Evolutionary conservation across 2,888 invertebrate genomes (phyloP).

Genomic region (Girardia tigrina): DNA sequence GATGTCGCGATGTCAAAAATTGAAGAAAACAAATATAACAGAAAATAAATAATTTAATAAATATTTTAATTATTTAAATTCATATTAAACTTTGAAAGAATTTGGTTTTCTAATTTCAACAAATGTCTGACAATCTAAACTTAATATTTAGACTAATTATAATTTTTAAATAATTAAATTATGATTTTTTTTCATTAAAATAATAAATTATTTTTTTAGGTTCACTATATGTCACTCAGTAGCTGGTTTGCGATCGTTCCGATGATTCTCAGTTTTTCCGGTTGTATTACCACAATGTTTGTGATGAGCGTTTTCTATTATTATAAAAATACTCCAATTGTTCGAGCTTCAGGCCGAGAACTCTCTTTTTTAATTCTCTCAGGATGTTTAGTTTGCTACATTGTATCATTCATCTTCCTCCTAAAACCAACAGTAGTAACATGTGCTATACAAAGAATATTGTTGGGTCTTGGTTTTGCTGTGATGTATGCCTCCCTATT

Average conservation of each 20-base stretch:
- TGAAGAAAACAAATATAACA: no score
- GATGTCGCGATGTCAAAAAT: no score
- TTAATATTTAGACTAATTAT: no score
- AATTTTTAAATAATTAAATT: neutral
- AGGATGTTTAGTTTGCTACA: conserved; percentile 58
- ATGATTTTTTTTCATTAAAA: neutral
- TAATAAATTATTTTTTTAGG: neutral
- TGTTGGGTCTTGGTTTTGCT: conserved; percentile 49
- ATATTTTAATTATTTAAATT: no score
- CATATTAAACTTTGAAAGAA: no score
- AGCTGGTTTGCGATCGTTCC: conserved; percentile 57
- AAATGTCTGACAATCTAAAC: no score
- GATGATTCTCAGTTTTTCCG: conserved; percentile 55
- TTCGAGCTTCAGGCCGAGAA: conserved; percentile 58
- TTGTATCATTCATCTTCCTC: conserved; percentile 57
- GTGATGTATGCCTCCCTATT: conserved; percentile 58
- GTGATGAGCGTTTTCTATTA: conserved; percentile 58
- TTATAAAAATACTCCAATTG: conserved; percentile 59
- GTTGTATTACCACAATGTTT: conserved; percentile 56
- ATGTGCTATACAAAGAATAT: conserved; percentile 51
- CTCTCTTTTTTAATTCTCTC: conserved; percentile 57
- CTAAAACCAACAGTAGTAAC: conserved; percentile 55
- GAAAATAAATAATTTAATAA: no score
- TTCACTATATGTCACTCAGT: conserved; percentile 32
- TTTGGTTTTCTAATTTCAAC: no score